Percentiles rank a stretch among this genome's conserved stretches.
Evolutionary conservation across 2,888 invertebrate species (phyloP).

Genomic region (Euproctis similis): DNA sequence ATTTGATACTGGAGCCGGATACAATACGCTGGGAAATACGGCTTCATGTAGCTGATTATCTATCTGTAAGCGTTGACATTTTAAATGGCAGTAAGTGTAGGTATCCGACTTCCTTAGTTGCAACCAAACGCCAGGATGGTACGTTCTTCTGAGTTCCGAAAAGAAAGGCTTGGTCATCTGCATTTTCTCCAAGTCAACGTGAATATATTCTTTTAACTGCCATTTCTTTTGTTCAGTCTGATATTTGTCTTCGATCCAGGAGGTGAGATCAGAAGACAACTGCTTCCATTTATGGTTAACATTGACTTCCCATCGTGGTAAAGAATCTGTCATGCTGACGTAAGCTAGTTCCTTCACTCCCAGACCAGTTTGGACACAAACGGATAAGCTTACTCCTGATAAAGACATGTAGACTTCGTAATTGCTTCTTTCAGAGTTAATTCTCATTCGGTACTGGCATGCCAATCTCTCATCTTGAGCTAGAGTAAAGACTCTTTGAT

Average conservation of each 20-base stretch:
- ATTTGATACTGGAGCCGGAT: conserved; percentile 76
- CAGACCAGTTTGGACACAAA: conserved; percentile 60
- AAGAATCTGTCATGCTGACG: conserved; percentile 79
- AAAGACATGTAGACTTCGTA: conserved; percentile 82
- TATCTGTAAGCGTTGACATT: conserved; percentile 80
- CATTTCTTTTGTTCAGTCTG: conserved; percentile 81
- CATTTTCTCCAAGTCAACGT: conserved; percentile 89
- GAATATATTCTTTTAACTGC: conserved; percentile 84
- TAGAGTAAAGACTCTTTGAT: conserved; percentile 83
- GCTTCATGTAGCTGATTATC: conserved; percentile 85
- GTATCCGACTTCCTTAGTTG: conserved; percentile 83
- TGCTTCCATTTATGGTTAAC: conserved; percentile 88
- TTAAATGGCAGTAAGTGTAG: conserved; percentile 79
- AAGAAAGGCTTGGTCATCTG: conserved; percentile 91
- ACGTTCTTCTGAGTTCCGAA: conserved; percentile 83
- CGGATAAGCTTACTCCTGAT: conserved; percentile 80
- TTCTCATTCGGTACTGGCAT: conserved; percentile 72
- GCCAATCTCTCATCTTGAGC: conserved; percentile 85
- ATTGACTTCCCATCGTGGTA: conserved; percentile 88
- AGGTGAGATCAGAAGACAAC: conserved; percentile 83
- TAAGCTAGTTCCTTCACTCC: conserved; percentile 80
- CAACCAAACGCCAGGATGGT: conserved; percentile 84
- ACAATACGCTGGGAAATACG: conserved; percentile 80
- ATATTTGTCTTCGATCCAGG: conserved; percentile 90
- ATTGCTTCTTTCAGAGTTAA: conserved; percentile 81